A percentile compares a stretch with the other conserved stretches of the same genome.
Conservation (phyloP, 2,797 vertebrate species). For the Phrynocephalus vlangalii region DNA sequence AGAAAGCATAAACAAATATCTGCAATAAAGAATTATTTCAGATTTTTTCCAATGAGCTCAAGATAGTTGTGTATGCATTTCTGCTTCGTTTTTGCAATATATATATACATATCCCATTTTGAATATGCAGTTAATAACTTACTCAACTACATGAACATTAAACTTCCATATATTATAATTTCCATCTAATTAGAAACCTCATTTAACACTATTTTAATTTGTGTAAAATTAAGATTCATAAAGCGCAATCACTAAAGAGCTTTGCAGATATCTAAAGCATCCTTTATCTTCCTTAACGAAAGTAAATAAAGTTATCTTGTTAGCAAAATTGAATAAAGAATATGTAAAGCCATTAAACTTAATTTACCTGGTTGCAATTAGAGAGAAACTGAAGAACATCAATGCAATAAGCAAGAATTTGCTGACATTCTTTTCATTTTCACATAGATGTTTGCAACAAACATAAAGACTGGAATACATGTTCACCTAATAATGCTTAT, state of each 20-base stretch:
- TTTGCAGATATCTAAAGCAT: neutral
- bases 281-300: constrained; percentile 39
- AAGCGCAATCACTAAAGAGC: constrained; percentile 22
- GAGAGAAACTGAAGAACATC: neutral
- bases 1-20: no score
- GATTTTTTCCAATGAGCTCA: no score
- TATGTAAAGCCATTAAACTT: constrained; percentile 19
- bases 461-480: neutral
- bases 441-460: neutral
- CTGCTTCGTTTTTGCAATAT: no score
- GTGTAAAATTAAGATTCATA: constrained; percentile 35
- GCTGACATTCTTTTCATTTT: constrained; percentile 13
- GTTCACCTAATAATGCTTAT: neutral
- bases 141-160: constrained; percentile 36
- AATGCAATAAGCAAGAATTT: constrained; percentile 4
- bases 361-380: constrained; percentile 32
- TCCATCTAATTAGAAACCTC: constrained; percentile 25
- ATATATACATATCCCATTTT: constrained; percentile 12
- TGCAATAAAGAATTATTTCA: no score
- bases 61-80: no score
- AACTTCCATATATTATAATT: constrained; percentile 21
- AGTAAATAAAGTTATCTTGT: constrained; percentile 17
- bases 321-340: constrained; percentile 19
- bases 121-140: constrained; percentile 27
- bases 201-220: constrained; percentile 27